phyloP scores from a whole-genome alignment of 2,888 invertebrate species.

The Athrips mouffetella region DNA sequence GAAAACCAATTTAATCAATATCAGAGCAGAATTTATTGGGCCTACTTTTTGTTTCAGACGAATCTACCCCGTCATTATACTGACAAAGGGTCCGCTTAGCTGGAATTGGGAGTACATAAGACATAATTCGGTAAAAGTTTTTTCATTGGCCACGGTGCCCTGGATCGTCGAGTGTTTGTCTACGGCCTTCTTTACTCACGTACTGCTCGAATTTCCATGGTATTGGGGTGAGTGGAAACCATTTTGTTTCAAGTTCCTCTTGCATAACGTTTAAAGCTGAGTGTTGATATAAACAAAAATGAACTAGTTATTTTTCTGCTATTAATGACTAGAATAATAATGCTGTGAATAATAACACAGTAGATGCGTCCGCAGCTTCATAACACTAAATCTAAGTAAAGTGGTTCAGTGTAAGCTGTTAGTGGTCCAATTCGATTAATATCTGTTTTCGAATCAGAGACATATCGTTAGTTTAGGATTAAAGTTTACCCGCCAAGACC shows the following conservation, averaged over 20 bases:
- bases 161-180: conserved; percentile 71
- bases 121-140: conserved; percentile 67
- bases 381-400: too few species aligned
- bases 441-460: background rate
- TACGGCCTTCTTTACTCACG: conserved; percentile 58
- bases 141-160: conserved; percentile 69
- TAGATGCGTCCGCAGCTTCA: too few species aligned
- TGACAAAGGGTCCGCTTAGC: conserved; percentile 68
- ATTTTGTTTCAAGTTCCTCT: background rate
- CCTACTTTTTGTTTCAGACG: conserved; percentile 52
- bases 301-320: too few species aligned
- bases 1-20: conserved; percentile 7
- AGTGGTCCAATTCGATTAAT: too few species aligned
- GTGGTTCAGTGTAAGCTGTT: too few species aligned
- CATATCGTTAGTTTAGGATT: conserved; percentile 8
- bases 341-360: too few species aligned
- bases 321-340: too few species aligned
- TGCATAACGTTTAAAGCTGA: background rate
- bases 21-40: background rate
- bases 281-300: too few species aligned
- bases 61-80: conserved; percentile 69
- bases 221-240: conserved; percentile 64
- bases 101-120: conserved; percentile 75
- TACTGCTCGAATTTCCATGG: conserved; percentile 68
- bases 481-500: conserved; percentile 3